phyloP scores from a whole-genome alignment of 2,797 vertebrate genomes.

The Enteromius afrohamiltoni region DNA sequence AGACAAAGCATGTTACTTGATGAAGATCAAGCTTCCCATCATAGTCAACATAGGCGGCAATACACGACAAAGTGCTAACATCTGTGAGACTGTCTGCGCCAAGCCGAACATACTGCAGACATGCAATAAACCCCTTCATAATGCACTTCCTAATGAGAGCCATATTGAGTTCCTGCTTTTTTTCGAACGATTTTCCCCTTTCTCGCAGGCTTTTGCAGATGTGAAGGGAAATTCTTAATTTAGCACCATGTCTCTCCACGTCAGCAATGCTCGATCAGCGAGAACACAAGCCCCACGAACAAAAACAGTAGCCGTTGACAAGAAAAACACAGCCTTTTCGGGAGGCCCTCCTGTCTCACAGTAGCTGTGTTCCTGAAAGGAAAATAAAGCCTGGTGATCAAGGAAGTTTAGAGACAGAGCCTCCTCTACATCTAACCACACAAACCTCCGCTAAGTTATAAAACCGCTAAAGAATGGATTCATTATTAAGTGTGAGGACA shows the following conservation, averaged over 20 bases:
- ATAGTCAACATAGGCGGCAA: slow-evolving; percentile 54
- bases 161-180: slow-evolving; percentile 57
- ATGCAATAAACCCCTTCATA: slow-evolving; percentile 65
- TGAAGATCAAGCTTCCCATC: slow-evolving; percentile 60
- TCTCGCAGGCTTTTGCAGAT: slow-evolving; percentile 47
- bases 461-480: slow-evolving; percentile 55
- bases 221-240: slow-evolving; percentile 55
- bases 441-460: slow-evolving; percentile 59
- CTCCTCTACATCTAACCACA: slow-evolving; percentile 60
- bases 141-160: slow-evolving; percentile 70
- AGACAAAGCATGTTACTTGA: slow-evolving; percentile 46
- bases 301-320: slow-evolving; percentile 75
- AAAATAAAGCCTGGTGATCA: slow-evolving; percentile 72
- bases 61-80: slow-evolving; percentile 64
- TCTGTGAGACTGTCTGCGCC: slow-evolving; percentile 63
- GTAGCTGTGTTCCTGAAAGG: slow-evolving; percentile 64
- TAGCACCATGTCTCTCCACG: slow-evolving; percentile 47
- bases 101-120: slow-evolving; percentile 34
- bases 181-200: slow-evolving; percentile 23
- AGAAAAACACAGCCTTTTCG: slow-evolving; percentile 69
- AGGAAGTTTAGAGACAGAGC: slow-evolving; percentile 58
- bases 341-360: slow-evolving; percentile 64
- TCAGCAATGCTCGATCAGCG: slow-evolving; percentile 60
- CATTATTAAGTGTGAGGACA: slow-evolving; percentile 26
- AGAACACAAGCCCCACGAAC: slow-evolving; percentile 63